Conservation (phyloP, 2,888 invertebrate genomes). For the Xestia rhomboidea region DNA sequence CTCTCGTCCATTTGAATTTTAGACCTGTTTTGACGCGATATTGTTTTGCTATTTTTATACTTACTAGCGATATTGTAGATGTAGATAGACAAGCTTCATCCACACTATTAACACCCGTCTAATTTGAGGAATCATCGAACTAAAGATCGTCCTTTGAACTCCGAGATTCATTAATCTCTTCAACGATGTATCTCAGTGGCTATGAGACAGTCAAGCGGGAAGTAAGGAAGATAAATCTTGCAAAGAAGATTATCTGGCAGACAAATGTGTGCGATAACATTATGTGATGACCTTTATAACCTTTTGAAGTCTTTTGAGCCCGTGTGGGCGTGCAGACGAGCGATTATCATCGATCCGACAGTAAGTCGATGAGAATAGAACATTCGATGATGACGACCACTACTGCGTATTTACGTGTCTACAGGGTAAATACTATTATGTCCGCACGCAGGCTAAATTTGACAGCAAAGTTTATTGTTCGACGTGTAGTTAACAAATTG, state of each 20-base stretch:
- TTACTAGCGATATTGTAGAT: neutral
- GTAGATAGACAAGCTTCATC: neutral
- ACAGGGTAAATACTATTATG: neutral
- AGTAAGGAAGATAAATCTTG: slow-evolving; percentile 50
- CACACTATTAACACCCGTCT: slow-evolving; percentile 5
- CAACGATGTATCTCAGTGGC: slow-evolving; percentile 15
- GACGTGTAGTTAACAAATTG: neutral
- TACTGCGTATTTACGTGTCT: neutral
- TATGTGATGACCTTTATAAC: slow-evolving; percentile 37
- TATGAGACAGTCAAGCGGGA: slow-evolving; percentile 26
- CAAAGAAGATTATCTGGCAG: slow-evolving; percentile 26
- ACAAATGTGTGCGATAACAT: slow-evolving; percentile 34
- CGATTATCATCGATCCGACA: slow-evolving; percentile 9
- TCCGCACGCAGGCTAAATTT: neutral
- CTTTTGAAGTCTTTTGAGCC: slow-evolving; percentile 28
- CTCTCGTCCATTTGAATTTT: neutral
- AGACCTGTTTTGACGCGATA: neutral
- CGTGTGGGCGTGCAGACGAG: neutral
- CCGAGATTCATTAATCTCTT: slow-evolving; percentile 51
- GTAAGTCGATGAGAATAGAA: neutral
- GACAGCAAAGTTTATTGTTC: neutral
- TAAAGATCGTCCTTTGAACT: slow-evolving; percentile 44
- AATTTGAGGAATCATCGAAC: slow-evolving; percentile 26
- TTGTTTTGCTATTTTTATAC: neutral
- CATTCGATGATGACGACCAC: neutral